Percentiles rank a stretch among this genome's conserved stretches.
Conservation (phyloP, 2,797 vertebrate genomes). For the Sandelia bainsii region DNA sequence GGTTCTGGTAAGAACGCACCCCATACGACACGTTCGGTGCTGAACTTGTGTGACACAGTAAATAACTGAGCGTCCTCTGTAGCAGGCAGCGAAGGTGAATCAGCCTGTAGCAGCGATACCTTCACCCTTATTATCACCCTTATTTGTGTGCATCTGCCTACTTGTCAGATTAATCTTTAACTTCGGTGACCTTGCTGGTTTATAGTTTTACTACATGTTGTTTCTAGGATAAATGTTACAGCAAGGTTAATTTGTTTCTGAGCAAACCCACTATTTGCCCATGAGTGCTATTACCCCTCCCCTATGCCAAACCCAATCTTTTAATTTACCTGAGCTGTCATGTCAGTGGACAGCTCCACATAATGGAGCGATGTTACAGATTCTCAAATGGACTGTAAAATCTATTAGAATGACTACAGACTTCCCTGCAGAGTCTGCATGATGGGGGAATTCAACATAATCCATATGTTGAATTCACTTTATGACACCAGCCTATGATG, state of each 20-base stretch:
- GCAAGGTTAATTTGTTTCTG: conserved; percentile 28
- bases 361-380: conserved; percentile 31
- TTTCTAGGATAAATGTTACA: background rate
- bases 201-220: conserved; percentile 30
- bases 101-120: conserved; percentile 22
- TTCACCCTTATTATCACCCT: conserved; percentile 23
- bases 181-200: conserved; percentile 12
- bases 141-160: conserved; percentile 26
- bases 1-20: conserved; percentile 86
- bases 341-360: conserved; percentile 23
- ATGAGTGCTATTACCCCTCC: conserved; percentile 43
- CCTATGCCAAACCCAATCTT: conserved; percentile 43
- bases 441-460: no score
- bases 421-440: conserved; percentile 11
- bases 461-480: no score
- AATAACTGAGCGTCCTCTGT: conserved; percentile 32
- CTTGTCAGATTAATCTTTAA: conserved; percentile 51
- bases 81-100: conserved; percentile 39
- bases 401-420: conserved; percentile 48
- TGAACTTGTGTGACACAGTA: conserved; percentile 30
- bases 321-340: conserved; percentile 60
- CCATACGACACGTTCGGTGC: conserved; percentile 6
- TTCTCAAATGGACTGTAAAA: conserved; percentile 61
- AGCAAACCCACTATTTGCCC: conserved; percentile 20
- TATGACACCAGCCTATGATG: no score